Evolutionary conservation across 1,140 invertebrate species (phyloP).

Genomic region (Caligus rogercresseyi): DNA sequence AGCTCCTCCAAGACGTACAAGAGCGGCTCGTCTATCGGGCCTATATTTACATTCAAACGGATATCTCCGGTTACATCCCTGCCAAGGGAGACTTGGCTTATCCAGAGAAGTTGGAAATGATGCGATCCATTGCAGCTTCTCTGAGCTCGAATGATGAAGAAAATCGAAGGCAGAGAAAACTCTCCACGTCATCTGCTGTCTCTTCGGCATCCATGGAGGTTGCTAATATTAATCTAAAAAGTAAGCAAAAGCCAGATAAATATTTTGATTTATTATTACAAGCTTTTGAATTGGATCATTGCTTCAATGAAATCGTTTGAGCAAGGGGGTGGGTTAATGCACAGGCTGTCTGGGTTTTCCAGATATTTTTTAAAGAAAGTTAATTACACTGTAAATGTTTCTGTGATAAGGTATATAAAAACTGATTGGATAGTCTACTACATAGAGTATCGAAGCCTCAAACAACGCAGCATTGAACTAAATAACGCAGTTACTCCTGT

Average conservation of each 20-base stretch:
- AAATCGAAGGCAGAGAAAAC: constrained; percentile 37
- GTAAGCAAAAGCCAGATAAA: too few relatives aligned
- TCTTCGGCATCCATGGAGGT: constrained; percentile 46
- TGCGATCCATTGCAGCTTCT: constrained; percentile 44
- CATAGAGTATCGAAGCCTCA: too few relatives aligned
- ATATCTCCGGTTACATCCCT: constrained; percentile 57
- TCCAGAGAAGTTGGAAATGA: constrained; percentile 91
- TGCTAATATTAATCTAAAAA: constrained; percentile 34
- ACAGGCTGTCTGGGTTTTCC: too few relatives aligned
- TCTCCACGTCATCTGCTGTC: constrained; percentile 43
- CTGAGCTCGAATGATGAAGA: constrained; percentile 27
- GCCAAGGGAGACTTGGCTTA: constrained; percentile 89
- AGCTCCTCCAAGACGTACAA: constrained; percentile 85
- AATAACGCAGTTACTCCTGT: too few relatives aligned
- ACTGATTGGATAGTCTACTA: too few relatives aligned
- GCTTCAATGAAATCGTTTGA: too few relatives aligned
- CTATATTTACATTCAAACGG: constrained; percentile 77
- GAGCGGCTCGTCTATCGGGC: constrained; percentile 88
- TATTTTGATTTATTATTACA: too few relatives aligned
- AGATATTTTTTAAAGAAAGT: too few relatives aligned
- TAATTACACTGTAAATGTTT: too few relatives aligned
- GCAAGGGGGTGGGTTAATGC: too few relatives aligned
- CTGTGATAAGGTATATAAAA: too few relatives aligned
- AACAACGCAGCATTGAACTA: too few relatives aligned
- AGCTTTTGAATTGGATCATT: constrained; percentile 26